Conservation (phyloP, 2,888 invertebrate species). For the Palloptera scutellata region DNA sequence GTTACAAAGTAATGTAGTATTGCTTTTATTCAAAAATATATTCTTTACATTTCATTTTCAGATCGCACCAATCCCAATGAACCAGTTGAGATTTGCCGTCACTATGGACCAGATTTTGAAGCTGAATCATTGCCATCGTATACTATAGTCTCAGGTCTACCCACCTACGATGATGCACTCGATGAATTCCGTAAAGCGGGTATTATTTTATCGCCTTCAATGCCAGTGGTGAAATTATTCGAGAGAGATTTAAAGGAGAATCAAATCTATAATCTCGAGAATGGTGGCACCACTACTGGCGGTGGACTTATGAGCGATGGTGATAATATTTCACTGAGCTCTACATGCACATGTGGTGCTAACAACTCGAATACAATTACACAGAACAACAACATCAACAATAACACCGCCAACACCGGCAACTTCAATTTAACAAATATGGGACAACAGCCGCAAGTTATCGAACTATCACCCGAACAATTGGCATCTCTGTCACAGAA, state of each 20-base stretch:
- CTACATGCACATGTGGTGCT: slow-evolving; percentile 54
- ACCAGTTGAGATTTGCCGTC: slow-evolving; percentile 58
- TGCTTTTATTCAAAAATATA: too few relatives aligned
- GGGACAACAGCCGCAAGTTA: slow-evolving; percentile 49
- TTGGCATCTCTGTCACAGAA: slow-evolving; percentile 60
- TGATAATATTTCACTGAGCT: slow-evolving; percentile 53
- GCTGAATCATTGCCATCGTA: slow-evolving; percentile 70
- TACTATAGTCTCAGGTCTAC: slow-evolving; percentile 72
- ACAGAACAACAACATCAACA: slow-evolving; percentile 27
- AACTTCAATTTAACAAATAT: not conserved
- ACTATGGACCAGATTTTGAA: slow-evolving; percentile 62
- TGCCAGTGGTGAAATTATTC: slow-evolving; percentile 61
- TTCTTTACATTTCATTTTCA: slow-evolving; percentile 53
- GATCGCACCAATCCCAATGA: slow-evolving; percentile 63
- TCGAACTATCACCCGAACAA: slow-evolving; percentile 61
- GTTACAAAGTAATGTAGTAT: too few relatives aligned
- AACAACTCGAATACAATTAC: slow-evolving; percentile 12
- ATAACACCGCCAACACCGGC: not conserved
- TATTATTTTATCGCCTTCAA: slow-evolving; percentile 56
- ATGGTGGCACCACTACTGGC: slow-evolving; percentile 33
- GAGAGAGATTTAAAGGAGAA: slow-evolving; percentile 47
- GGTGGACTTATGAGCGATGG: slow-evolving; percentile 28
- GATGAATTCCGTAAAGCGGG: slow-evolving; percentile 68
- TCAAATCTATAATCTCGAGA: slow-evolving; percentile 36
- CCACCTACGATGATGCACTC: slow-evolving; percentile 71